A percentile compares a stretch with the other conserved stretches of the same genome.
phyloP scores from a whole-genome alignment of 2,113 vertebrate species.

The Misgurnus mizolepis region DNA sequence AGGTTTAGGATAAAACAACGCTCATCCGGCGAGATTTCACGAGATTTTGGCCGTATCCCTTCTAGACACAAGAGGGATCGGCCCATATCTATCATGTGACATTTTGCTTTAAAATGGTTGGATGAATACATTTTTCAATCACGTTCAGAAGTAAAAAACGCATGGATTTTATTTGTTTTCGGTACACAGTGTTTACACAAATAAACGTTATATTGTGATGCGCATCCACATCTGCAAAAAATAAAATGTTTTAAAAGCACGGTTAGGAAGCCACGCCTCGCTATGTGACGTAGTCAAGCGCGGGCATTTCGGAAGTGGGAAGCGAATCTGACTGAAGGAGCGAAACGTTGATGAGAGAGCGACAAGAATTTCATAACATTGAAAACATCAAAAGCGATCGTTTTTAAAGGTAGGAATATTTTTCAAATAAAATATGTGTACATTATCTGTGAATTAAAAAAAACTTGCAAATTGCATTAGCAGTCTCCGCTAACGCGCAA shows the following conservation, averaged over 20 bases:
- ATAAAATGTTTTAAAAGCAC: neutral
- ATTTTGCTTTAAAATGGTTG: neutral
- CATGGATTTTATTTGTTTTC: neutral
- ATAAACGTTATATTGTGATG: neutral
- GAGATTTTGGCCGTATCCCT: no score
- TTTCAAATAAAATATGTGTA: neutral
- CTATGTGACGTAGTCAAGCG: slow-evolving; percentile 21
- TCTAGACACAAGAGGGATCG: neutral
- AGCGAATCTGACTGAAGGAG: neutral
- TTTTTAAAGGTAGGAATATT: neutral
- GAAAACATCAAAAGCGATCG: neutral
- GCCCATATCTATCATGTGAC: slow-evolving; percentile 2
- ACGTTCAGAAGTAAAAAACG: neutral
- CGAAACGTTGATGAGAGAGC: no score
- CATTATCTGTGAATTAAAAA: neutral
- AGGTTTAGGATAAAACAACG: no score
- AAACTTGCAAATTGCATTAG: neutral
- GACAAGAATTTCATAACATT: neutral
- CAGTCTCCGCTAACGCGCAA: neutral
- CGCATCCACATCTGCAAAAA: neutral
- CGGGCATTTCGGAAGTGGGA: slow-evolving; percentile 12
- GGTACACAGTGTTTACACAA: neutral
- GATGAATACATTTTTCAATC: neutral
- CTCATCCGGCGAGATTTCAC: no score
- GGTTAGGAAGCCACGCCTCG: neutral